phyloP scores from a whole-genome alignment of 2,797 vertebrate species.

The Lepilemur septentrionalis region DNA sequence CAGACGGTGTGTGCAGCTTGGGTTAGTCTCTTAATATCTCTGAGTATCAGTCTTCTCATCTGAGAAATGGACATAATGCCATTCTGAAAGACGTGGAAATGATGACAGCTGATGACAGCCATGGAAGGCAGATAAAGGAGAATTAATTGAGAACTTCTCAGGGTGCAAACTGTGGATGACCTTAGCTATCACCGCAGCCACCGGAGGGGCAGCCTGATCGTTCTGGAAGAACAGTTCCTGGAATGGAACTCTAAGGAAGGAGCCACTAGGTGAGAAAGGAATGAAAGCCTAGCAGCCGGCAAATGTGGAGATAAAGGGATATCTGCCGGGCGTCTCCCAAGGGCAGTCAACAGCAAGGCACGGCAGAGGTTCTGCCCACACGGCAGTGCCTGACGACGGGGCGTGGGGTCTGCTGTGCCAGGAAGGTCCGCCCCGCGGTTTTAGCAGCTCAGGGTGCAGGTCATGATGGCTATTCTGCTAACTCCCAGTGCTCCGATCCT shows the following conservation, averaged over 20 bases:
- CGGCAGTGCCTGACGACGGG: neutral
- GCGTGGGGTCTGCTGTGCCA: neutral
- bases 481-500: neutral
- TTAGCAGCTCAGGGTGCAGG: neutral
- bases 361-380: neutral
- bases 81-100: neutral
- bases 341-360: fast-evolving
- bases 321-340: no score
- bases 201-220: neutral
- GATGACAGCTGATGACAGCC: neutral
- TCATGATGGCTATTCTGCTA: no score
- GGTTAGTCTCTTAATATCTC: neutral
- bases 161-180: neutral
- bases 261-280: fast-evolving
- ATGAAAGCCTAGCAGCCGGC: neutral
- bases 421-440: fast-evolving
- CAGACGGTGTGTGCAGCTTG: neutral
- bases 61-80: neutral
- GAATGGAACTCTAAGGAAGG: neutral
- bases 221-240: neutral
- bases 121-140: neutral
- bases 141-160: neutral
- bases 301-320: neutral
- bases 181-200: neutral
- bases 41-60: neutral